phyloP scores from a whole-genome alignment of 2,113 vertebrate genomes.

The Entomyzon cyanotis region DNA sequence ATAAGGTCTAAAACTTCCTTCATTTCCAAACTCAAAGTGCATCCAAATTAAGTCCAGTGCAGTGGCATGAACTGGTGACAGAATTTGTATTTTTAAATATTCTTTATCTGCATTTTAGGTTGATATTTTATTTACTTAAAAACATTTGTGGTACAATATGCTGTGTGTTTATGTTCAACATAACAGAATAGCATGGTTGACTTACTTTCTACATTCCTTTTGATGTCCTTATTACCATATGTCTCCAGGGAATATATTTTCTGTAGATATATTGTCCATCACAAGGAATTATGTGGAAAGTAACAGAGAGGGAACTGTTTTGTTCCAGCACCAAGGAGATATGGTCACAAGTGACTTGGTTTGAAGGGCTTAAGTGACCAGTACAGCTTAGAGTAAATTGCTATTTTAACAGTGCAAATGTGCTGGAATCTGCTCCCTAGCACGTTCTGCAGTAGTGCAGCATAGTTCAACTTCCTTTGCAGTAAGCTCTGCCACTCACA shows the following conservation, averaged over 20 bases:
- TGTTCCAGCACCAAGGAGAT: background rate
- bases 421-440: background rate
- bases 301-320: background rate
- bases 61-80: background rate
- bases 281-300: background rate
- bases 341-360: background rate
- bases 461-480: background rate
- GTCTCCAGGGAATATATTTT: rapidly evolving
- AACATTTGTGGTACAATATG: background rate
- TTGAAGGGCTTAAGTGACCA: background rate
- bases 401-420: background rate
- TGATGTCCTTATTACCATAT: background rate
- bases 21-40: background rate
- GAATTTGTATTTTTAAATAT: background rate
- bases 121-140: background rate
- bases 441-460: background rate
- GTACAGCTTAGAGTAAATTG: background rate
- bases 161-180: background rate
- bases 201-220: background rate
- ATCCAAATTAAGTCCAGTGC: background rate
- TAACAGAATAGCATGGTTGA: background rate
- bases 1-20: background rate
- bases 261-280: background rate
- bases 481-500: background rate
- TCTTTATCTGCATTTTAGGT: background rate